These are phyloP conservation scores for Pithecia hirsuta DNA, from an alignment of 2,797 vertebrate genomes.

Conservation along the genomic window DNA sequence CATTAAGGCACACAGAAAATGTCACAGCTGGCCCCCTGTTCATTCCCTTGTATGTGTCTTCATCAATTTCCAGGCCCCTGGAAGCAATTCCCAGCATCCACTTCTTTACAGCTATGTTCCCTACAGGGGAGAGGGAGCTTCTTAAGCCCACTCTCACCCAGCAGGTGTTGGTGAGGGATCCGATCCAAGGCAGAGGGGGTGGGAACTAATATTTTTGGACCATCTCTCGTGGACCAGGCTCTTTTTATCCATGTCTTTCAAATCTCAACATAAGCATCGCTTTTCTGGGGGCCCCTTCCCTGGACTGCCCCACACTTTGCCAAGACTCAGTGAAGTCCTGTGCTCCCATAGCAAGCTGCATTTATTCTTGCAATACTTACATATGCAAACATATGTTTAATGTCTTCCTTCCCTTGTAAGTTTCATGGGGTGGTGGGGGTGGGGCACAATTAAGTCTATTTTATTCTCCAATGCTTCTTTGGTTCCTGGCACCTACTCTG, in stretches of 20 bases:
- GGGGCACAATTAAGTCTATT: neutral
- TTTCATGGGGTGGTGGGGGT: neutral
- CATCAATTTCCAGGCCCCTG: constrained; percentile 38
- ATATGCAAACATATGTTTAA: neutral
- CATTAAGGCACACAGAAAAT: constrained; percentile 36
- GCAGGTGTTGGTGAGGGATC: neutral
- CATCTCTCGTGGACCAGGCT: neutral
- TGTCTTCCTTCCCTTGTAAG: neutral
- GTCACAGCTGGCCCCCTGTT: neutral
- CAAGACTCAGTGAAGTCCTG: neutral
- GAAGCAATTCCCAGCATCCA: neutral
- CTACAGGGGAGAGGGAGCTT: neutral
- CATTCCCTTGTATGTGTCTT: constrained; percentile 15
- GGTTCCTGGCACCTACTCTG: neutral
- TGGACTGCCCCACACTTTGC: neutral
- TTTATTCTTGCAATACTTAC: neutral
- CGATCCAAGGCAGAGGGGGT: neutral
- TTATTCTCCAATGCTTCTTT: neutral
- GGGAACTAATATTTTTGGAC: neutral
- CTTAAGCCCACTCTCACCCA: neutral
- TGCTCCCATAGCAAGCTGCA: neutral
- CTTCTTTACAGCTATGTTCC: constrained; percentile 10
- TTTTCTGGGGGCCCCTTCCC: neutral
- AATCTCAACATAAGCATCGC: neutral
- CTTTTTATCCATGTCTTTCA: neutral